These are phyloP conservation scores for Dryadula phaetusa DNA, from an alignment of 2,888 invertebrate species.

Conservation along the genomic window DNA sequence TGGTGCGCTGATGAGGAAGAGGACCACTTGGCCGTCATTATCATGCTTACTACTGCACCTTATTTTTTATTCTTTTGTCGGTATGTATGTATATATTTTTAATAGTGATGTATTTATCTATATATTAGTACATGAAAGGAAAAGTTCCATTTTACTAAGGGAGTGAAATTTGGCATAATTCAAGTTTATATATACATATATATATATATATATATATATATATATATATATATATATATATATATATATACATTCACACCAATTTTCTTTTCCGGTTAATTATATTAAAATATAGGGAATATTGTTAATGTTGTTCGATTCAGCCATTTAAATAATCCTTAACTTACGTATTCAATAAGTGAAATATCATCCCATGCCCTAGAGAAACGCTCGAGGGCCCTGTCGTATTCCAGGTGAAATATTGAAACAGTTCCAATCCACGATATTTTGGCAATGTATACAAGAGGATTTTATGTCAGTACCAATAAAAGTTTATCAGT, in stretches of 20 bases:
- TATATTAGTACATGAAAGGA: not conserved
- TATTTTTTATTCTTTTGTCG: slow-evolving; percentile 99
- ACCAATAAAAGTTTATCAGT: no score
- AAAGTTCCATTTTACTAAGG: no score
- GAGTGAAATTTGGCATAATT: no score
- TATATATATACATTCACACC: no score
- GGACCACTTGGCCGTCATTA: slow-evolving; percentile 95
- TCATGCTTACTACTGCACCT: slow-evolving; percentile 97
- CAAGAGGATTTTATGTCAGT: no score
- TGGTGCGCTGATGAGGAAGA: slow-evolving; percentile 94
- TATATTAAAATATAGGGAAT: no score
- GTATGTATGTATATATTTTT: slow-evolving; percentile 79
- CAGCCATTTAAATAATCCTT: not conserved
- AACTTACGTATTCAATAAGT: not conserved
- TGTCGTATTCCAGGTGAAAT: not conserved
- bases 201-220: no score
- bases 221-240: no score
- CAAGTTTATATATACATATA: no score
- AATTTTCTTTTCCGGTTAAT: no score
- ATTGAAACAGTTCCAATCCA: not conserved
- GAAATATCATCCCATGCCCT: not conserved
- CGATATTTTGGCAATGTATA: not conserved
- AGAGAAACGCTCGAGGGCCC: not conserved
- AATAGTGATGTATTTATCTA: not conserved
- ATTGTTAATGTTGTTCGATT: not conserved